Evolutionary conservation across 2,797 vertebrate genomes (phyloP), one percentile per base, ranked within the genome.

Genomic region (Gymnopithys bicolor): DNA sequence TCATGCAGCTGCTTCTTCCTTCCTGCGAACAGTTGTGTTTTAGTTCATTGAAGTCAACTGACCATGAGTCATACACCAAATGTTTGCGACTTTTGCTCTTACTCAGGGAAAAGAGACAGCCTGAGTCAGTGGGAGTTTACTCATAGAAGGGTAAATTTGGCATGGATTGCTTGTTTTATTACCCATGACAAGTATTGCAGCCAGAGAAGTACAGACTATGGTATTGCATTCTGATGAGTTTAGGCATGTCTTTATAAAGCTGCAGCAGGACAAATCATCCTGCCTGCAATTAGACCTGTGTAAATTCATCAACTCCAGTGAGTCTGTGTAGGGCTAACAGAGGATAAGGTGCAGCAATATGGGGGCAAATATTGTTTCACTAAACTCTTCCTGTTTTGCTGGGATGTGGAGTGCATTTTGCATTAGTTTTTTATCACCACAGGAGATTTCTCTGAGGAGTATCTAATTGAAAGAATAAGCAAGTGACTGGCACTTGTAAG

Each of bases 401-500:
- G 51, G 37, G 19, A 39, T 21, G 30, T 32, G 27, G n/a, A 67
- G 48, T 58, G 35, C 16, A 30, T 85, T 95, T 87, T 69, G n/a
- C 48, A 51, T 46, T 75, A 74, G 62, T 81, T 90, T 90, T 84
- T 66, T 69, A 43, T 55, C 62, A 55, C 22, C 32, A 7, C 28
- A 62, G 56, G 52, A 85, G 41, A 59, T 45, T 49, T 46, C 22
- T 86, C 67, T 51, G 58, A 85, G 41, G 30, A 58, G 16, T 43
- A 35, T 79, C 82, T 84, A 75, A 78, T 51, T 81, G 71, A 49
- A 66, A 84, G 77, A 82, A 81, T 90, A 91, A 81, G 82, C 96
- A 97, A 92, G 97, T 90, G 94, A 95, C 81, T 96, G 97, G 93
- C 55, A 95, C 95, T 96, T 95, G 67, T 27, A 27, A 46, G 32